These are phyloP conservation scores for Microcebus tavaratra DNA, from an alignment of 2,113 vertebrate species.

Conservation along the genomic window DNA sequence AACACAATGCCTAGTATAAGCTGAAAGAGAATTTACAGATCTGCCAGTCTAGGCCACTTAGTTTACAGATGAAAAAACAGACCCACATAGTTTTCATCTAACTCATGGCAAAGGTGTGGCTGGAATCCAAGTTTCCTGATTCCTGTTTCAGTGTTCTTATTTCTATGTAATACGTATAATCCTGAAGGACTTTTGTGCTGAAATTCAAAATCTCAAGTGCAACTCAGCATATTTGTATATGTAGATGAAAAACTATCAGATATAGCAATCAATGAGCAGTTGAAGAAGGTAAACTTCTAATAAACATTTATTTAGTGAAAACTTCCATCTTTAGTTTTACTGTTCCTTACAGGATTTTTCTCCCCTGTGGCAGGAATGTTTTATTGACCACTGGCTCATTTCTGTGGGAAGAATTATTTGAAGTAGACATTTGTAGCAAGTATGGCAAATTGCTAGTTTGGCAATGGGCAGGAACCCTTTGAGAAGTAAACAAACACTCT, in stretches of 20 bases:
- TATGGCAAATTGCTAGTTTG: slow-evolving; percentile 41
- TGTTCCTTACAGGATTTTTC: not conserved
- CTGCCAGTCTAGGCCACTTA: not conserved
- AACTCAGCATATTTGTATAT: not conserved
- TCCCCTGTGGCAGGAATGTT: not conserved
- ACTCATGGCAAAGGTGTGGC: not conserved
- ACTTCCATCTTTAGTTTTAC: not conserved
- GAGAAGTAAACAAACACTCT: slow-evolving; percentile 13
- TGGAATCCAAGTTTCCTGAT: not conserved
- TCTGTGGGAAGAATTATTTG: slow-evolving; percentile 57
- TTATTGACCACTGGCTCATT: slow-evolving; percentile 26
- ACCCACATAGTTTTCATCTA: slow-evolving; percentile 11
- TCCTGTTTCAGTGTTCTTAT: not conserved
- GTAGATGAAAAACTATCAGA: not conserved
- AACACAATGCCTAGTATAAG: not conserved
- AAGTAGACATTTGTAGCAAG: slow-evolving; percentile 56
- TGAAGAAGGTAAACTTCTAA: not conserved
- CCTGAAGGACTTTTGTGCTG: not conserved
- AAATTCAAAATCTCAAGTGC: not conserved
- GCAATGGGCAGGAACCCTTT: not conserved
- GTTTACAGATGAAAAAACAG: slow-evolving; percentile 16
- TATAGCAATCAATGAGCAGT: not conserved
- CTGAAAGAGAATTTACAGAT: not conserved
- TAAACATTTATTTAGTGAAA: not conserved
- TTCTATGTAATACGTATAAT: not conserved